phyloP scores from a whole-genome alignment of 2,797 vertebrate species.

The Choloepus didactylus region DNA sequence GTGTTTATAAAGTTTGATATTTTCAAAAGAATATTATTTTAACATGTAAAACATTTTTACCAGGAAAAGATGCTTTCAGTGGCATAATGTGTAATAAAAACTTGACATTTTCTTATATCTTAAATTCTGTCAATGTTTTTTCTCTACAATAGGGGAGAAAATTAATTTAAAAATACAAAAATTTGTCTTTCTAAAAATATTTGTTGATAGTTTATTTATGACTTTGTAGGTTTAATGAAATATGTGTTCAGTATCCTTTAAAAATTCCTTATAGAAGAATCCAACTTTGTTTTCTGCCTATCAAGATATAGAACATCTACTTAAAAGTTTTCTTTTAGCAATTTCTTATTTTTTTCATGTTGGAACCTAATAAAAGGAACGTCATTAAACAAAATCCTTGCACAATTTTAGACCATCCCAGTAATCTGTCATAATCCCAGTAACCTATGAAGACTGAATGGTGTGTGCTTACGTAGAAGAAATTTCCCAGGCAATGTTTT shows the following conservation, averaged over 20 bases:
- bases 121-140: background rate
- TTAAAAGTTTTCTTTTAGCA: background rate
- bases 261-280: slow-evolving; percentile 3
- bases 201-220: background rate
- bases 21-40: slow-evolving; percentile 5
- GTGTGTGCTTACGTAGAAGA: background rate
- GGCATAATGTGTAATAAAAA: background rate
- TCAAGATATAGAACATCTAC: background rate
- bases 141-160: background rate
- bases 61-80: background rate
- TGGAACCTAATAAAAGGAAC: background rate
- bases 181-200: background rate
- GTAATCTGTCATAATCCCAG: background rate
- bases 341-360: background rate
- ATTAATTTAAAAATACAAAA: background rate
- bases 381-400: background rate
- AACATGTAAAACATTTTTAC: background rate
- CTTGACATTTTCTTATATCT: background rate
- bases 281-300: slow-evolving; percentile 29
- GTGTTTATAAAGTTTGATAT: background rate
- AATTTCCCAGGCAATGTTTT: background rate
- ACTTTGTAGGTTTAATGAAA: slow-evolving; percentile 12
- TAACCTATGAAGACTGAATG: background rate
- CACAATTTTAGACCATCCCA: slow-evolving; percentile 5
- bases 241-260: background rate